Percentiles rank a stretch among this genome's conserved stretches.
phyloP scores from a whole-genome alignment of 1,140 invertebrate species.

The Zaprionus gabonicus region DNA sequence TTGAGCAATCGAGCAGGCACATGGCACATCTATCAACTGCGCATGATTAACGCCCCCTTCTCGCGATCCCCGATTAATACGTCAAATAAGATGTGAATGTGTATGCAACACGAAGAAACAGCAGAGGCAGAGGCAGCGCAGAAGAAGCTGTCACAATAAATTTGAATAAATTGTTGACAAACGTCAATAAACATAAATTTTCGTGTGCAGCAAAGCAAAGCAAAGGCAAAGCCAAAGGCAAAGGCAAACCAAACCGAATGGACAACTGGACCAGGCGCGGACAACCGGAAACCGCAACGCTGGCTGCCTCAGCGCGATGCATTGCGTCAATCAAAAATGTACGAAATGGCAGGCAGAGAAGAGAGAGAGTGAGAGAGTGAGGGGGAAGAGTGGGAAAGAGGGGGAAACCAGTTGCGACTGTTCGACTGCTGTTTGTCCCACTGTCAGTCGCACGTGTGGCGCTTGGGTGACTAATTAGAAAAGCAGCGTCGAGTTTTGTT shows the following conservation, averaged over 20 bases:
- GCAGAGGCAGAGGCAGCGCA: neutral
- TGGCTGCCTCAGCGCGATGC: conserved; percentile 35
- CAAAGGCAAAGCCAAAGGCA: conserved; percentile 30
- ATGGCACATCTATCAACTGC: conserved; percentile 63
- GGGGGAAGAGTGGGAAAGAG: conserved; percentile 1
- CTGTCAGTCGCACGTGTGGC: conserved; percentile 57
- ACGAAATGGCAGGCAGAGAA: conserved; percentile 30
- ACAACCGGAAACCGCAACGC: conserved; percentile 74
- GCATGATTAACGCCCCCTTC: conserved; percentile 60
- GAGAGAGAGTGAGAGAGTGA: conserved; percentile 12
- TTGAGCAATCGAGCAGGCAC: conserved; percentile 16
- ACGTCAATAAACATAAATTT: conserved; percentile 83
- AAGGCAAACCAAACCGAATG: conserved; percentile 37
- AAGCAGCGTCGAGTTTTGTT: conserved; percentile 48
- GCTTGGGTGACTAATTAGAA: conserved; percentile 63
- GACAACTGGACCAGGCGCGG: conserved; percentile 30
- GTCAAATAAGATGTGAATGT: conserved; percentile 46
- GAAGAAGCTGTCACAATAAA: conserved; percentile 78
- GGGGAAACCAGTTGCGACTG: conserved; percentile 12
- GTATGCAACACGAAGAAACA: neutral
- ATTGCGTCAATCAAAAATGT: conserved; percentile 72
- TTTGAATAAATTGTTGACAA: conserved; percentile 83
- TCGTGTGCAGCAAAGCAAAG: conserved; percentile 77
- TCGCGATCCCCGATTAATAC: conserved; percentile 60
- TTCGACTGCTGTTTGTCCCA: neutral